Evolutionary conservation across 2,797 vertebrate genomes (phyloP).

Genomic region (Hirundo rustica): DNA sequence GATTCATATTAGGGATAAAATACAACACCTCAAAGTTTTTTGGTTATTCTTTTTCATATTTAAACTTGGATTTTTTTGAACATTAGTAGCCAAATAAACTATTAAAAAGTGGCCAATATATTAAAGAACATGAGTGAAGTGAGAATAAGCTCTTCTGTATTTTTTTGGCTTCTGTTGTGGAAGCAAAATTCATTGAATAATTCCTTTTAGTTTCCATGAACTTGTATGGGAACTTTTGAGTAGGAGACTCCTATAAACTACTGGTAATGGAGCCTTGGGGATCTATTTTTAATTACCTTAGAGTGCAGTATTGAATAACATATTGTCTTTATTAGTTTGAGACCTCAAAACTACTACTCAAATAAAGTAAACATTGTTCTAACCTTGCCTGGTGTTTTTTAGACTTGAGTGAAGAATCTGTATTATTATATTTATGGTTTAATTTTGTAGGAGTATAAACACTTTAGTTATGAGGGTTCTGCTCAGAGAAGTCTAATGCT

Average conservation of each 20-base stretch:
- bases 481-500: background rate
- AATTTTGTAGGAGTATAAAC: constrained; percentile 25
- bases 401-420: background rate
- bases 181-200: background rate
- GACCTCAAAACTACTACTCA: constrained; percentile 2
- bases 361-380: constrained; percentile 33
- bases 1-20: background rate
- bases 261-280: constrained; percentile 1
- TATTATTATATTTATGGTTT: constrained; percentile 2
- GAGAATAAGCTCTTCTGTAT: background rate
- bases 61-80: background rate
- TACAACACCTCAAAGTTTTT: background rate
- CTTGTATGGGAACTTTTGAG: background rate
- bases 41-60: background rate
- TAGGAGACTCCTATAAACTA: background rate
- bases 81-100: background rate
- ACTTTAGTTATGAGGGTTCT: background rate
- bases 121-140: background rate
- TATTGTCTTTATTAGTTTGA: constrained; percentile 40
- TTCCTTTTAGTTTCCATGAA: background rate
- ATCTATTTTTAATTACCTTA: constrained; percentile 44
- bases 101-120: background rate
- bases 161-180: background rate
- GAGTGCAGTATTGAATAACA: constrained; percentile 23
- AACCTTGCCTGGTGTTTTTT: background rate